phyloP scores from a whole-genome alignment of 2,113 vertebrate genomes.

The Mohoua ochrocephala region DNA sequence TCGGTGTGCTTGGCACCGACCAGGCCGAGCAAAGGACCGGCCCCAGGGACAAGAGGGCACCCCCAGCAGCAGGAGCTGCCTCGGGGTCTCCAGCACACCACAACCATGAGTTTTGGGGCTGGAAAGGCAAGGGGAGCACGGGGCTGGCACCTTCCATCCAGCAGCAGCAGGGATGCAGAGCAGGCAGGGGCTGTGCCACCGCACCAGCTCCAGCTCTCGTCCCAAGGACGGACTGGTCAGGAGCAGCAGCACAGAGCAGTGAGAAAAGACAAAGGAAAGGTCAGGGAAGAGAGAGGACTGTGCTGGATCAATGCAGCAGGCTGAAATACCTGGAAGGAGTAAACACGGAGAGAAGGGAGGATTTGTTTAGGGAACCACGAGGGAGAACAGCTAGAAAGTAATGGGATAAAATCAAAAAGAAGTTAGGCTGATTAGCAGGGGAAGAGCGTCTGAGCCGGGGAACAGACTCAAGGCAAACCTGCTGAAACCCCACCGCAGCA shows the following conservation, averaged over 20 bases:
- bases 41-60: neutral
- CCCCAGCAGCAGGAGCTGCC: too few relatives aligned
- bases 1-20: fast-evolving
- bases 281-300: neutral
- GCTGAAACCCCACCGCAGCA: neutral
- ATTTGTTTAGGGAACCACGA: neutral
- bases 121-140: neutral
- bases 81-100: neutral
- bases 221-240: neutral
- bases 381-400: conserved; percentile 1
- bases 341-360: neutral
- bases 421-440: neutral
- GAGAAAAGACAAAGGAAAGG: neutral
- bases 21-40: fast-evolving
- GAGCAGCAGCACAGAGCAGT: fast-evolving
- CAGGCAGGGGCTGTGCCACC: neutral
- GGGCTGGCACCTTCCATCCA: fast-evolving
- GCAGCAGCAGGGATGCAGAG: neutral
- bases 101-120: fast-evolving
- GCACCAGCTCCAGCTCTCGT: neutral
- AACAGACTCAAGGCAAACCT: neutral
- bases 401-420: neutral
- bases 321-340: neutral
- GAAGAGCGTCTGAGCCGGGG: neutral
- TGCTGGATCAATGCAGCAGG: neutral